These are phyloP conservation scores for Chloropsis cyanopogon DNA, from an alignment of 2,113 vertebrate genomes.

Conservation along the genomic window DNA sequence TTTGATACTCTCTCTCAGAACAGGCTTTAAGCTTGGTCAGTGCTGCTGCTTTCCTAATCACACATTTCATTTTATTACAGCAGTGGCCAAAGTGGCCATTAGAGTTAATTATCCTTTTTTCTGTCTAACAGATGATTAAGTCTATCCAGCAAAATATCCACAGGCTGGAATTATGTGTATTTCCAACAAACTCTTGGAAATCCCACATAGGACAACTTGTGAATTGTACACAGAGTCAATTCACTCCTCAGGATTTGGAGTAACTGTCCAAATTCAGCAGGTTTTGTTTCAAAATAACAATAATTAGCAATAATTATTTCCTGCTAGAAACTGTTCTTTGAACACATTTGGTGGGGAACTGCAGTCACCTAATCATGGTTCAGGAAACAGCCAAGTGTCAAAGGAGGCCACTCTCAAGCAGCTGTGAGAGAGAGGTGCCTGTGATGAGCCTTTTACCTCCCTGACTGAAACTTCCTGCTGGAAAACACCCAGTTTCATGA, in stretches of 20 bases:
- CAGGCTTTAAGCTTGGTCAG: background rate
- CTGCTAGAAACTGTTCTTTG: background rate
- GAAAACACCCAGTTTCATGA: background rate
- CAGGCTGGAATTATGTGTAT: background rate
- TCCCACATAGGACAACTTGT: background rate
- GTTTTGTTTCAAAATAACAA: background rate
- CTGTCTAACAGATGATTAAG: background rate
- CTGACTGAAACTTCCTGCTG: background rate
- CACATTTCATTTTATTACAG: background rate
- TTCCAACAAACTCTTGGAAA: background rate
- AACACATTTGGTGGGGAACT: background rate
- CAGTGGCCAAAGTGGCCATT: background rate
- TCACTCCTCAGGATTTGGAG: background rate
- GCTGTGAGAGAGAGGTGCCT: background rate
- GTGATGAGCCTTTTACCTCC: background rate
- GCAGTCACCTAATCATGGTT: fast-evolving
- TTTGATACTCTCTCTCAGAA: background rate
- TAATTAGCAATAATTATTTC: background rate
- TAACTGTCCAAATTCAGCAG: background rate
- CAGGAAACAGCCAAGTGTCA: background rate
- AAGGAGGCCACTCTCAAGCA: fast-evolving
- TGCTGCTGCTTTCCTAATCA: background rate
- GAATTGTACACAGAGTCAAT: background rate
- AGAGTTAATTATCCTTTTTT: background rate
- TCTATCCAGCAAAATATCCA: background rate